A percentile compares a stretch with the other conserved stretches of the same genome.
Evolutionary conservation across 2,113 vertebrate species (phyloP).

Genomic region (Pteropus alecto): DNA sequence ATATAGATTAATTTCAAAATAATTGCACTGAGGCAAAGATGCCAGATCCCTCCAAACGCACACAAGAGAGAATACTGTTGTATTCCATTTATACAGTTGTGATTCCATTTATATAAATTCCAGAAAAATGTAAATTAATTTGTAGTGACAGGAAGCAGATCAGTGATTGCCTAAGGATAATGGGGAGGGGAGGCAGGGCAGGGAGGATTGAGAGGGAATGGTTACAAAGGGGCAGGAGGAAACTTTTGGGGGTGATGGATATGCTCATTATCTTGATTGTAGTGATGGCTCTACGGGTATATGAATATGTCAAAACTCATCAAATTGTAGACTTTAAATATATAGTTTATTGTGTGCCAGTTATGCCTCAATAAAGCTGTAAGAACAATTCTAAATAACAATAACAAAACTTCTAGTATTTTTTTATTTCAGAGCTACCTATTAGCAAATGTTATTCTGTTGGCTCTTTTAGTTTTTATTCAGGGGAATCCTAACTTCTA

Average conservation of each 20-base stretch:
- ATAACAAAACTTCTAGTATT: not conserved
- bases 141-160: not conserved
- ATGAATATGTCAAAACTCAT: not conserved
- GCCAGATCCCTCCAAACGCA: not conserved
- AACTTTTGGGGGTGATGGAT: not conserved
- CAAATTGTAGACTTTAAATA: not conserved
- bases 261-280: not conserved
- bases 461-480: not conserved
- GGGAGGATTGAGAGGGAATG: too few species aligned
- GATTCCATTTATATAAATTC: not conserved
- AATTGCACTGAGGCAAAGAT: not conserved
- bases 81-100: not conserved
- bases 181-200: too few species aligned
- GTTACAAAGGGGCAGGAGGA: not conserved
- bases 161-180: not conserved
- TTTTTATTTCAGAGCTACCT: not conserved
- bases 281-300: not conserved
- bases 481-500: not conserved
- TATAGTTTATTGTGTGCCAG: not conserved
- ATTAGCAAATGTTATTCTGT: not conserved
- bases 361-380: not conserved
- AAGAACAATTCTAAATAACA: not conserved
- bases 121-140: not conserved
- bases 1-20: constrained; percentile 39
- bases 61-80: not conserved